Base-by-base conservation (phyloP, 2,888 invertebrate genomes). In the Hirtodrosophila duncani region DNA sequence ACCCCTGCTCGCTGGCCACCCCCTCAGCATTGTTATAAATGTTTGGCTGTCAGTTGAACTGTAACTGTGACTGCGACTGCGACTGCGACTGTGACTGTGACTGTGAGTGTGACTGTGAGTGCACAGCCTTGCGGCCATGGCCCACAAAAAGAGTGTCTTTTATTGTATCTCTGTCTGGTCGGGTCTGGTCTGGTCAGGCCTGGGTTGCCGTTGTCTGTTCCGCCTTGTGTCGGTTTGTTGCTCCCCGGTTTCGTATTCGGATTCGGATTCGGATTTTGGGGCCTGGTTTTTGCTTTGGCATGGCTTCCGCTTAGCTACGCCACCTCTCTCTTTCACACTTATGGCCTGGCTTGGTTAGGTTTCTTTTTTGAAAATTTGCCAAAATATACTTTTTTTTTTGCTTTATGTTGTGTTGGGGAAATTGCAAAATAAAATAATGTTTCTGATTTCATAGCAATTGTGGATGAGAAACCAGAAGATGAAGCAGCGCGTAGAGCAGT, bases 371-470 rank as follows among this genome's bases (percentile, higher is more conserved):
- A 71, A 80, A 75, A 67, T 71, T 71, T 67, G 67, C 65, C 80
- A 69, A 21, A 30, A 46, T 24, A 16, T 57, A 46, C 55, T 74
- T 62, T 67, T 63, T 48, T 44, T 31, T 34, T 55, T 57, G 44
- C 30, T 38, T 30, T 72, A 63, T 59, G 20, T 49, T 9, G 43
- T 29, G 31, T 20, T 43, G 53, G 45, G 62, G 52, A 74, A 74
- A 74, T 80, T 77, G 74, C 81, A 65, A 74, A 74, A 74, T 80
- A 74, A 74, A 74, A 77, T 74, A 78, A 77, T 77, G 81, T 63
- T 80, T 61, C 68, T 61, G 68, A 72, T 77, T 74, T 74, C 77
- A 77, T 53, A 34, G 14, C 29, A 21, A 13, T n/a, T n/a, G n/a
- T n/a, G 5, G 9, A 20, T 7, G 16, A 9, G 16, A 11, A 3